These are phyloP conservation scores for Abrostola tripartita DNA, from an alignment of 2,888 invertebrate genomes.

Conservation along the genomic window DNA sequence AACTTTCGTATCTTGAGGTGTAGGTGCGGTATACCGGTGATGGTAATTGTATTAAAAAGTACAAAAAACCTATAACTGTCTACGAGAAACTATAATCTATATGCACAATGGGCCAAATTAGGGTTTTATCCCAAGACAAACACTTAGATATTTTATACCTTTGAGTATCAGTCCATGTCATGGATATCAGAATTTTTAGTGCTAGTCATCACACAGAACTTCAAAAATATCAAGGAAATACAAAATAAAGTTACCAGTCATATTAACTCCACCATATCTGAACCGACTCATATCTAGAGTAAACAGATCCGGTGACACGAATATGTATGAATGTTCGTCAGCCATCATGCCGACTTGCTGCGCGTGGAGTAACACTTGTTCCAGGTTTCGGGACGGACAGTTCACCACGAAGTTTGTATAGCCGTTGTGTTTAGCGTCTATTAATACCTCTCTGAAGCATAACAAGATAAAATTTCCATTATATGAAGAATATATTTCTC, in stretches of 20 bases:
- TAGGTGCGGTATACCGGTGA: too few relatives aligned
- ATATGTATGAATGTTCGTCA: slow-evolving; percentile 92
- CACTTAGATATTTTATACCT: too few relatives aligned
- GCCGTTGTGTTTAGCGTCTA: slow-evolving; percentile 90
- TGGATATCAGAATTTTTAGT: too few relatives aligned
- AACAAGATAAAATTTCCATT: background rate
- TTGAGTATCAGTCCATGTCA: too few relatives aligned
- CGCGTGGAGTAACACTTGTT: slow-evolving; percentile 88
- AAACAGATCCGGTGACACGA: slow-evolving; percentile 94
- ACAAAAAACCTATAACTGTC: too few relatives aligned
- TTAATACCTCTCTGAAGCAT: slow-evolving; percentile 89
- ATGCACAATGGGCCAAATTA: too few relatives aligned
- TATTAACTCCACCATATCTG: slow-evolving; percentile 94
- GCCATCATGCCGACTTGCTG: slow-evolving; percentile 96
- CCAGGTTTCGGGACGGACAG: slow-evolving; percentile 89
- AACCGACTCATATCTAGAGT: slow-evolving; percentile 93
- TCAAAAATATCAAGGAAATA: too few relatives aligned
- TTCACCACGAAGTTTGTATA: slow-evolving; percentile 93
- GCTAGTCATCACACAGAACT: too few relatives aligned
- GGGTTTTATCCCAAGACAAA: too few relatives aligned
- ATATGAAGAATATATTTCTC: background rate
- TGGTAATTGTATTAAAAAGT: too few relatives aligned
- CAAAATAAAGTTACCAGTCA: slow-evolving; percentile 88
- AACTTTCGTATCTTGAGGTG: too few relatives aligned
- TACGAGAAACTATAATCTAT: too few relatives aligned